Base-by-base conservation (phyloP, 2,113 vertebrate species). In the Motacilla tschutschensis region DNA sequence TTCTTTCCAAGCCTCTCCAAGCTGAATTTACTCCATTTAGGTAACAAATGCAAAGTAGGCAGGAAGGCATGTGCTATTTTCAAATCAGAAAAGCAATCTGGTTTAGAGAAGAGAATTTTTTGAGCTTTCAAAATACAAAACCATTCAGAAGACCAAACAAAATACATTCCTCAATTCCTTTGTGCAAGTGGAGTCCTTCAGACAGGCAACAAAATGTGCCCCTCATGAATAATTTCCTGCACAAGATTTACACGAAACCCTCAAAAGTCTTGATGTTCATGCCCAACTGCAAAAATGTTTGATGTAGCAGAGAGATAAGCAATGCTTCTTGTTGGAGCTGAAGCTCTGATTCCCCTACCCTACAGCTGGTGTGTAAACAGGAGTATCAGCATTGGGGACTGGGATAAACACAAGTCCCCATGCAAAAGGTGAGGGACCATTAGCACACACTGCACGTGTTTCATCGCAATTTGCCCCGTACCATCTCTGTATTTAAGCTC, bases 1-100 rank as follows among this genome's bases (percentile, higher is more conserved):
- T 82, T 81, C 75, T 90, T 79, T 43, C 44, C 81, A 87, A 78
- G 79, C 36, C 54, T 70, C 51, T 79, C 46, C 84, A 86, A 75
- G 43, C 19, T 84, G 62, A 87, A 76, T 76, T 86, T 78, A 83
- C 24, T 65, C 25, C 22, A 53, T 64, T 80, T 79, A 72, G 60
- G 71, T 63, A 93, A 70, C 44, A 84, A 75, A 84, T 25, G 12
- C 33, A 81, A 81, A 79, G 51, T 4, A 78, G n/a, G 40, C 15
- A 72, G n/a, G 25, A 51, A 82, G 14, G 47, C 36, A 66, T 12
- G n/a, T 36, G 13, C 43, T 79, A 10, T 83, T 87, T 87, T 87
- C 92, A 73, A 79, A 77, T 38, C 67, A 66, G 79, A 36, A 90
- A 79, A 79, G 78, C 59, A 86, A 65, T 65, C 31, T 36, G 18